Evolutionary conservation across 1,140 invertebrate species (phyloP), one percentile per base, ranked within the genome.

Genomic region (Lucilia cuprina): DNA sequence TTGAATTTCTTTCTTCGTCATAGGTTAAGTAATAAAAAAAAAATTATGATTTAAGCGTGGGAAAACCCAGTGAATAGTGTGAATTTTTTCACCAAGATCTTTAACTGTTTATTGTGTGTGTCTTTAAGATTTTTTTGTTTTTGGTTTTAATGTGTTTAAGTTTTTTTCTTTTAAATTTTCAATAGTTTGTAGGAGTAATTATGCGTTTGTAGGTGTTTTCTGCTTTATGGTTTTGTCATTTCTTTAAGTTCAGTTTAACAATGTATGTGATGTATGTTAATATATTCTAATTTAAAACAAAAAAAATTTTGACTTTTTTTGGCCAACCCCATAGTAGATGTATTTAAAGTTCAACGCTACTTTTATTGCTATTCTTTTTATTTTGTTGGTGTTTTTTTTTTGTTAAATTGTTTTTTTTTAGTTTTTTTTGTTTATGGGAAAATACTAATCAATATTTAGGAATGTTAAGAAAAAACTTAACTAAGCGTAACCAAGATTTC

Each of bases 41-140:
- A 83, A 83, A 83, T 77, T 83, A 83, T 83, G 74, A 13, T 35
- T 83, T 83, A 83, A 83, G 83, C 83, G 83, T 83, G 83, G 34
- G 83, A 83, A 83, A 77, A 77, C 49, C 77, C 25, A 83, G 74
- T 83, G 83, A 83, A 83, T 83, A 49, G 83, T 83, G 83, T 83
- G 70, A 83, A 83, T 55, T 55, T 41, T 55, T 55, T 55, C 50
- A 55, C 50, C 17, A n/a, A 13, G 50, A 55, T 55, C 50, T 55
- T 55, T 55, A 55, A 55, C 50, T 55, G 2, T 41, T 41, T 8
- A 0, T 41, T 41, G 17, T 12, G 49, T 55, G 12, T 14, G 17
- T 55, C 50, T 55, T 55, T 55, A 55, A 55, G 50, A 55, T 55
- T 13, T 55, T 55, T 14, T 12, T 55, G n/a, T n/a, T n/a, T n/a